A percentile compares a stretch with the other conserved stretches of the same genome.
phyloP scores from a whole-genome alignment of 1,140 invertebrate species.

The Aradophagus sp. region DNA sequence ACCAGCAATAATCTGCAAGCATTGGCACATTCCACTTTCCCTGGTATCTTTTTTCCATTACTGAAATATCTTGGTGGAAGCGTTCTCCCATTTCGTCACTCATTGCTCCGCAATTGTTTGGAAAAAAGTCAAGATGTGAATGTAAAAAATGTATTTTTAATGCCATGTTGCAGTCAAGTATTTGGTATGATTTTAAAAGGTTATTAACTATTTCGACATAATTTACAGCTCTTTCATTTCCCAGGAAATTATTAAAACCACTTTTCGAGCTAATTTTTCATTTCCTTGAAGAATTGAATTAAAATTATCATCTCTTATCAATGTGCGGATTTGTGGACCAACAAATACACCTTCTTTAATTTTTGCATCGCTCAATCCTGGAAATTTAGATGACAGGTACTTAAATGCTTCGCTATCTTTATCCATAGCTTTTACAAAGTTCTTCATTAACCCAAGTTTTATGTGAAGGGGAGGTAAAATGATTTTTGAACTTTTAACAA shows the following conservation, averaged over 20 bases:
- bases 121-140: constrained; percentile 52
- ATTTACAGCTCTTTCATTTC: constrained; percentile 3
- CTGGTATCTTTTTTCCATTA: constrained; percentile 15
- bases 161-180: constrained; percentile 14
- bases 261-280: constrained; percentile 1
- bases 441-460: constrained; percentile 11
- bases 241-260: constrained; percentile 3
- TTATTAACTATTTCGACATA: background rate
- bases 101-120: constrained; percentile 1
- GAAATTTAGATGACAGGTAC: constrained; percentile 6
- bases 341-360: constrained; percentile 21
- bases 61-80: constrained; percentile 1
- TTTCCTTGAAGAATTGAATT: background rate
- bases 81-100: constrained; percentile 5
- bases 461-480: constrained; percentile 13
- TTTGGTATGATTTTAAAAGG: constrained; percentile 1
- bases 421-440: constrained; percentile 16
- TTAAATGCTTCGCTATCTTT: constrained; percentile 5
- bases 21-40: background rate
- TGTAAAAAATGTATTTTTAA: constrained; percentile 26
- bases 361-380: constrained; percentile 12
- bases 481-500: constrained; percentile 2
- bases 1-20: constrained; percentile 3
- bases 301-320: background rate
- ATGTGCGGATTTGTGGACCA: constrained; percentile 4